Percentiles rank a stretch among this genome's conserved stretches.
These are phyloP conservation scores for Cenopis cana DNA, from an alignment of 2,888 invertebrate species.

Conservation along the genomic window DNA sequence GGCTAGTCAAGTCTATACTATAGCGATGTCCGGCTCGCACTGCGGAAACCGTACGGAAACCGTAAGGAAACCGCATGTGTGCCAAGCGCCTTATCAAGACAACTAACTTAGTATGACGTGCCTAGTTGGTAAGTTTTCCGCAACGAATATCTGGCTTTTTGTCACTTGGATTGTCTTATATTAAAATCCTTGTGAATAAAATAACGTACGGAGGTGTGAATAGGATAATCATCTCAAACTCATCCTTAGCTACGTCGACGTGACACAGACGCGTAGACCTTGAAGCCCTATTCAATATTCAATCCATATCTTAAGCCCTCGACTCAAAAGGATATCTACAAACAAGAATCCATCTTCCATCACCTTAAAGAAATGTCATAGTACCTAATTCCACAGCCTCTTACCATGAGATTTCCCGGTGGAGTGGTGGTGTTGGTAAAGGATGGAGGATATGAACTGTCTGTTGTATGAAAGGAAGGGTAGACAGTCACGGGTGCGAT, in stretches of 20 bases:
- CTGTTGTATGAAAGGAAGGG: slow-evolving; percentile 57
- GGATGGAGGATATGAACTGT: slow-evolving; percentile 50
- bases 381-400: slow-evolving; percentile 74
- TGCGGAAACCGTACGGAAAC: too few species aligned
- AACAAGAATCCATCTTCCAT: slow-evolving; percentile 66
- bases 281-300: slow-evolving; percentile 37
- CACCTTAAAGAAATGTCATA: slow-evolving; percentile 79
- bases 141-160: too few species aligned
- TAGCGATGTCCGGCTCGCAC: too few species aligned
- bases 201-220: neutral
- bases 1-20: too few species aligned
- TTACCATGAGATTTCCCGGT: slow-evolving; percentile 81
- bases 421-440: slow-evolving; percentile 63
- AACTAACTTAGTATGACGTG: too few species aligned
- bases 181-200: too few species aligned
- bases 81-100: too few species aligned
- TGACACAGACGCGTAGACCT: neutral
- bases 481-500: slow-evolving; percentile 76
- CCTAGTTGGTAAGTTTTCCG: too few species aligned
- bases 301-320: slow-evolving; percentile 28
- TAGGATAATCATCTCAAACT: neutral
- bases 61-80: too few species aligned
- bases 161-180: too few species aligned
- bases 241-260: neutral
- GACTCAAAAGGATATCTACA: slow-evolving; percentile 36